phyloP scores from a whole-genome alignment of 1,140 invertebrate genomes.

The Stegodyphus mimosarum region DNA sequence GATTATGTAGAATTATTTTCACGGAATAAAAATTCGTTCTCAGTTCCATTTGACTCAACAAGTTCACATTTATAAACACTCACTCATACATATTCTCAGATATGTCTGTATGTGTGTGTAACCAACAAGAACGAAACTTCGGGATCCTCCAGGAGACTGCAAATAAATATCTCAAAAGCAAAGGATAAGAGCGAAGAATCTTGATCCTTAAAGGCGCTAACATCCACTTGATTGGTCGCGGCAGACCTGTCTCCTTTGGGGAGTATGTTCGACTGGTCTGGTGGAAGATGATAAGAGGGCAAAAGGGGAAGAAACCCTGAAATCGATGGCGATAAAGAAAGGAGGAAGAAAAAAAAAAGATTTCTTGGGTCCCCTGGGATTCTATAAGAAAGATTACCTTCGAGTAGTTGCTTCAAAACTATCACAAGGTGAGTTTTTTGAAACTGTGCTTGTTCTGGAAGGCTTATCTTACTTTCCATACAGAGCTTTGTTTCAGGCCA shows the following conservation, averaged over 20 bases:
- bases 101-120: too few relatives aligned
- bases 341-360: slow-evolving; percentile 6
- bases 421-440: slow-evolving; percentile 26
- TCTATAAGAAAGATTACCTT: slow-evolving; percentile 47
- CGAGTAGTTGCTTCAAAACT: slow-evolving; percentile 29
- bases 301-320: slow-evolving; percentile 16
- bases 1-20: too few relatives aligned
- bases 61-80: too few relatives aligned
- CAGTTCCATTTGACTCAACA: too few relatives aligned
- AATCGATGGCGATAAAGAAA: slow-evolving; percentile 39
- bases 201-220: slow-evolving; percentile 33
- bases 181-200: slow-evolving; percentile 4
- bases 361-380: slow-evolving; percentile 21
- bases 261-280: slow-evolving; percentile 27
- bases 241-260: slow-evolving; percentile 22
- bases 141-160: not conserved
- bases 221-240: slow-evolving; percentile 29
- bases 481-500: not conserved
- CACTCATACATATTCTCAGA: too few relatives aligned
- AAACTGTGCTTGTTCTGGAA: not conserved
- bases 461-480: slow-evolving; percentile 7
- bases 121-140: too few relatives aligned
- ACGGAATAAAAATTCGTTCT: too few relatives aligned
- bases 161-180: slow-evolving; percentile 19
- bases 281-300: slow-evolving; percentile 46